Base-by-base conservation (phyloP, 2,113 vertebrate species). In the Ardeotis arabs region DNA sequence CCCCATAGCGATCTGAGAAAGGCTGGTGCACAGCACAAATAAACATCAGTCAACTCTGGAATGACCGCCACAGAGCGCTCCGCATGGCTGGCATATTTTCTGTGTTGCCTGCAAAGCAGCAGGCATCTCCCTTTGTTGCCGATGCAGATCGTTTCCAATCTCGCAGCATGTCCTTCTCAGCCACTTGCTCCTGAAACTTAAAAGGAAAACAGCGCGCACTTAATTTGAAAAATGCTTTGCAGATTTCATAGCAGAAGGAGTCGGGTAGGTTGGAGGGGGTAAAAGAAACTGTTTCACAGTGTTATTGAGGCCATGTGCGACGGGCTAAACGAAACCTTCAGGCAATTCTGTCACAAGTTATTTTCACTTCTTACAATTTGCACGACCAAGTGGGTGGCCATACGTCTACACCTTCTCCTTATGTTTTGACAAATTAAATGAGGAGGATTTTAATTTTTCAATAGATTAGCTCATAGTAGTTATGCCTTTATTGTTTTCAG, bases 261-360 rank as follows among this genome's bases (percentile, higher is more conserved):
- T 7, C 90, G 81, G 77, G 90, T 69, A 86, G 68, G 63, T 88
- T 90, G 87, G 68, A 74, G 70, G 83, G 85, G 76, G 92, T 85
- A 73, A 87, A 85, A 92, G 93, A 93, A 96, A 93, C 76, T 45
- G 75, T 79, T 97, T 91, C 94, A 69, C 45, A 87, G 93, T 28
- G 84, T 97, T 97, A 98, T 98, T 98, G 96, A 97, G 95, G 84
- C 98, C 98, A 98, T 97, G 97, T 98, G 98, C 94, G 97, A 96
- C 49, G 29, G 87, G 90, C 95, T 96, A 95, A 95, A 87, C 5
- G 24, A 97, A 98, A 96, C 94, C 97, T 95, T 90, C 95, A 95
- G 96, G 96, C 95, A 70, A 25, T 84, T 95, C 96, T 96, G 93
- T 94, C 81, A 31, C 95, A 96, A 87, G 67, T 95, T 97, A 97